Conservation (phyloP, 1,140 invertebrate genomes). For the Akabosia matsudoensis region DNA sequence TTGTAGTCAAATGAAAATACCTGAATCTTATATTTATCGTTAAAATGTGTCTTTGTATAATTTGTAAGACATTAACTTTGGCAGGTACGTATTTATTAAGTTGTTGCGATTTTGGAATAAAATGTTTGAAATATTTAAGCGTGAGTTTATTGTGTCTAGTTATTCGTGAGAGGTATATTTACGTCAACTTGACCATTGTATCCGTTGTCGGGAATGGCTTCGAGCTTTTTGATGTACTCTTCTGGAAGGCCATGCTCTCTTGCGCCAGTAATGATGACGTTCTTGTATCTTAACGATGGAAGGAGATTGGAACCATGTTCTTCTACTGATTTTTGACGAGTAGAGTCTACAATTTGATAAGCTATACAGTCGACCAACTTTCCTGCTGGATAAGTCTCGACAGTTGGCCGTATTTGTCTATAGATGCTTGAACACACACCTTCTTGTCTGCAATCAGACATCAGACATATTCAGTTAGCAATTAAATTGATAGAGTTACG, state of each 20-base stretch:
- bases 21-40: too few species aligned
- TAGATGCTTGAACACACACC: slow-evolving; percentile 68
- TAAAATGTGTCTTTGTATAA: too few species aligned
- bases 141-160: not conserved
- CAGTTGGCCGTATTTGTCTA: slow-evolving; percentile 60
- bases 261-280: slow-evolving; percentile 63
- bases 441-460: slow-evolving; percentile 64
- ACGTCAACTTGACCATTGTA: slow-evolving; percentile 57
- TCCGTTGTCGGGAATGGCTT: slow-evolving; percentile 65
- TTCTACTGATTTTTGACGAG: slow-evolving; percentile 51
- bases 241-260: slow-evolving; percentile 65
- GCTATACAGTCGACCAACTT: slow-evolving; percentile 59
- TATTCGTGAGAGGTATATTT: slow-evolving; percentile 43
- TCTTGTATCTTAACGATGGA: slow-evolving; percentile 69
- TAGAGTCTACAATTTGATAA: slow-evolving; percentile 62
- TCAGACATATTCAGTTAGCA: slow-evolving; percentile 2
- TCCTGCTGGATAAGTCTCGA: slow-evolving; percentile 57
- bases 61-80: too few species aligned
- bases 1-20: too few species aligned
- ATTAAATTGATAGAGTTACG: slow-evolving; percentile 31
- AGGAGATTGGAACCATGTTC: slow-evolving; percentile 55
- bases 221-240: slow-evolving; percentile 63
- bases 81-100: too few species aligned
- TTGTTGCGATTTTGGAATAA: not conserved
- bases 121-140: not conserved